phyloP scores from a whole-genome alignment of 2,888 invertebrate species.

The Calephelis perditalis region DNA sequence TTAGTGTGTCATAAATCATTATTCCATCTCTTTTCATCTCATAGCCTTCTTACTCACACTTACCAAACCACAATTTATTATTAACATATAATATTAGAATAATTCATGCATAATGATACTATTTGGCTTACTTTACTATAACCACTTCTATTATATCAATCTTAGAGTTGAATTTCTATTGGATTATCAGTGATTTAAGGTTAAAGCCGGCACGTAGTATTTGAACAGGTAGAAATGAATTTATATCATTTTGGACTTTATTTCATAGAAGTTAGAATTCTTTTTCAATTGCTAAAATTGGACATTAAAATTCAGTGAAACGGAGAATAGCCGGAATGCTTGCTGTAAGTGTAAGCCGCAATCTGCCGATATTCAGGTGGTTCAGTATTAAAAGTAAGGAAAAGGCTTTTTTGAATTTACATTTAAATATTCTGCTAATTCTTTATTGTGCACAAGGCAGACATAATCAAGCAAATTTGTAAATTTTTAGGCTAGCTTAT shows the following conservation, averaged over 20 bases:
- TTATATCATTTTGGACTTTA: slow-evolving; percentile 26
- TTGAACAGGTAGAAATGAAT: slow-evolving; percentile 24
- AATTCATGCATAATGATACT: slow-evolving; percentile 9
- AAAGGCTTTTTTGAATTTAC: slow-evolving; percentile 38
- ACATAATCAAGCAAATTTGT: too few species aligned
- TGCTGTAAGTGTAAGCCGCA: slow-evolving; percentile 62
- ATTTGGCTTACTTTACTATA: not conserved
- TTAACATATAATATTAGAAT: slow-evolving; percentile 16
- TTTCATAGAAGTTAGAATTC: slow-evolving; percentile 29
- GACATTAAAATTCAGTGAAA: slow-evolving; percentile 32
- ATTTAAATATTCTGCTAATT: too few species aligned
- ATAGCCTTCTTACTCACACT: slow-evolving; percentile 13
- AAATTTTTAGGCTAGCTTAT: too few species aligned
- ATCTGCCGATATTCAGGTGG: slow-evolving; percentile 70
- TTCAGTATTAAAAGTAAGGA: slow-evolving; percentile 42
- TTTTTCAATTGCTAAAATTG: slow-evolving; percentile 9
- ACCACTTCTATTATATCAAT: not conserved
- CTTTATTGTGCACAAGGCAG: too few species aligned
- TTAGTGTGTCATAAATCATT: not conserved
- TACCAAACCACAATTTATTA: slow-evolving; percentile 24
- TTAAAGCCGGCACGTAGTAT: slow-evolving; percentile 33
- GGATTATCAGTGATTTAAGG: slow-evolving; percentile 2
- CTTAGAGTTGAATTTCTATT: slow-evolving; percentile 6
- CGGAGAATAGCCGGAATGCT: slow-evolving; percentile 47
- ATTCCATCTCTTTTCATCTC: not conserved